Conservation (phyloP, 2,888 invertebrate genomes). For the Xanthia togata region DNA sequence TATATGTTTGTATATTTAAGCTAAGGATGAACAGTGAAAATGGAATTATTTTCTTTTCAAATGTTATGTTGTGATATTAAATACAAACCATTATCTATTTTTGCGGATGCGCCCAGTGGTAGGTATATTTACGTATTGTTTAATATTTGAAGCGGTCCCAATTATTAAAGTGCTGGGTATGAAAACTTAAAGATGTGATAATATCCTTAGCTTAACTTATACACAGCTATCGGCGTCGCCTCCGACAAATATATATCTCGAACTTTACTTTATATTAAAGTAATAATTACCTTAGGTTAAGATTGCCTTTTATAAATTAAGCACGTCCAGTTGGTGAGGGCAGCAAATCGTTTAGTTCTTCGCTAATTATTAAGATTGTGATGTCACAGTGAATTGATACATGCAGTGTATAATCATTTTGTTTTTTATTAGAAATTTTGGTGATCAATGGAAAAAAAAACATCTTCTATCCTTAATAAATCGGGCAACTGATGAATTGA, state of each 20-base stretch:
- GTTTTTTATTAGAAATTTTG: background rate
- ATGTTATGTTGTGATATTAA: constrained; percentile 28
- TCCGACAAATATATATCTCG: constrained; percentile 57
- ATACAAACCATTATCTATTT: background rate
- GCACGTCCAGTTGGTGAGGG: constrained; percentile 82
- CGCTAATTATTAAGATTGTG: constrained; percentile 66
- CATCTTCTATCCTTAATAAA: background rate
- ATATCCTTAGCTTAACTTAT: constrained; percentile 55
- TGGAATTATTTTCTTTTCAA: background rate
- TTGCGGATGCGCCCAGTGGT: background rate
- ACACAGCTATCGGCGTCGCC: constrained; percentile 54
- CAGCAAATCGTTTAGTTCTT: constrained; percentile 78
- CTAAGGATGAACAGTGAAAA: constrained; percentile 45
- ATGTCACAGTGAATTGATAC: constrained; percentile 38
- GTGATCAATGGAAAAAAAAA: background rate
- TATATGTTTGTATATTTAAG: constrained; percentile 50
- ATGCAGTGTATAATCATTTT: background rate
- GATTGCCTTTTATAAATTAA: constrained; percentile 80
- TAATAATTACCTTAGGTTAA: constrained; percentile 79
- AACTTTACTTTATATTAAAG: constrained; percentile 85
- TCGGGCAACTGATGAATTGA: background rate
- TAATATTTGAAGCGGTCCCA: background rate
- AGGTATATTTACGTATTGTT: background rate
- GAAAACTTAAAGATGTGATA: background rate
- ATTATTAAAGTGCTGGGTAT: background rate